A percentile compares a stretch with the other conserved stretches of the same genome.
Evolutionary conservation across 2,797 vertebrate species (phyloP).

Genomic region (Anableps anableps): DNA sequence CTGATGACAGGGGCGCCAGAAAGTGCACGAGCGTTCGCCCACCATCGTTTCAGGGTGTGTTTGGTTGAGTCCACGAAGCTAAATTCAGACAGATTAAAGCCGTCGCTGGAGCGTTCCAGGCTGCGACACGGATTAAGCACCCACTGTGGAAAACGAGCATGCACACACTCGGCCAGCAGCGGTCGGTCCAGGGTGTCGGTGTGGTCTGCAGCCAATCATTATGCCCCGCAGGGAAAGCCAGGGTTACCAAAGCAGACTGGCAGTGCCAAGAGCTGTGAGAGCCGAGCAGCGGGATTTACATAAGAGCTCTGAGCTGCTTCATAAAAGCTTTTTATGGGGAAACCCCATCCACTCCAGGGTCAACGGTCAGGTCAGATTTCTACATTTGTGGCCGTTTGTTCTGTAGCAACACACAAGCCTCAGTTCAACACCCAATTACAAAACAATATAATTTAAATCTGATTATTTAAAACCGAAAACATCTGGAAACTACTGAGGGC

Average conservation of each 20-base stretch:
- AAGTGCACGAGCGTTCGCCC: constrained; percentile 26
- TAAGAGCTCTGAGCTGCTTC: constrained; percentile 42
- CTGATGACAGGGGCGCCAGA: constrained; percentile 70
- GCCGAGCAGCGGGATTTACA: constrained; percentile 48
- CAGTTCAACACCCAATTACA: neutral
- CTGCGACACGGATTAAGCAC: constrained; percentile 36
- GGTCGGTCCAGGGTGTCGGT: constrained; percentile 69
- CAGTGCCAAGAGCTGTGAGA: constrained; percentile 59
- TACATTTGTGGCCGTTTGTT: neutral
- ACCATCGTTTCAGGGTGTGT: constrained; percentile 55
- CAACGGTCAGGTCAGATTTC: constrained; percentile 24
- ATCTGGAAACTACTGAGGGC: neutral
- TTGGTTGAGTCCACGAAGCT: constrained; percentile 39
- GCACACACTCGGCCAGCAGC: constrained; percentile 30
- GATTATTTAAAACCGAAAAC: neutral
- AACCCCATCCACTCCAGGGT: constrained; percentile 38
- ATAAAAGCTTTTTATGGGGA: constrained; percentile 37
- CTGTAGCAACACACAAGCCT: neutral
- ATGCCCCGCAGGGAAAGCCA: constrained; percentile 62
- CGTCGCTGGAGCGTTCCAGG: constrained; percentile 44
- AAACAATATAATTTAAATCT: neutral
- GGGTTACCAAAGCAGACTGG: constrained; percentile 64
- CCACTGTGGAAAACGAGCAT: constrained; percentile 28
- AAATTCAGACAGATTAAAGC: constrained; percentile 60
- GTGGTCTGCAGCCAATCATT: constrained; percentile 75